These are phyloP conservation scores for Volucella inanis DNA, from an alignment of 2,888 invertebrate species.

Conservation along the genomic window DNA sequence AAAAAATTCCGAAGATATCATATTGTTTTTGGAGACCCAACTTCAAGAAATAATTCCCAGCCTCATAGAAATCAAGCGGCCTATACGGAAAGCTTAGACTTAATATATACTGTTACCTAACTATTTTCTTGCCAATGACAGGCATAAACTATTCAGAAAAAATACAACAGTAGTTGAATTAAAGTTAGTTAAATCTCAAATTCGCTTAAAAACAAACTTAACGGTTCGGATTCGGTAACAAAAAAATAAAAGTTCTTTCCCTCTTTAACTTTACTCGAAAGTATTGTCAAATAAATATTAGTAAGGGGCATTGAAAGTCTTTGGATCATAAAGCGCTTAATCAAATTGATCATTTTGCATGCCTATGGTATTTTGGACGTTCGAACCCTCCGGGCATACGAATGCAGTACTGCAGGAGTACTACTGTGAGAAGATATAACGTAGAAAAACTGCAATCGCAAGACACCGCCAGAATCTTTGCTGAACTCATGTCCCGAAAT, in stretches of 20 bases:
- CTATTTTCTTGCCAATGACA: conserved; percentile 17
- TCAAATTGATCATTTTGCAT: too few species aligned
- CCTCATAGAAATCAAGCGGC: conserved; percentile 82
- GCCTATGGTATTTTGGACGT: too few species aligned
- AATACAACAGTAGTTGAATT: neutral
- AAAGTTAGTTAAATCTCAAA: conserved; percentile 53
- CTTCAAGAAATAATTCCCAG: conserved; percentile 82
- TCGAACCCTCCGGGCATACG: too few species aligned
- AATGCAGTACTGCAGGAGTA: too few species aligned
- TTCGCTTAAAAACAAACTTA: conserved; percentile 58
- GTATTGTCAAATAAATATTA: conserved; percentile 70
- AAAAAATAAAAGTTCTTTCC: conserved; percentile 1
- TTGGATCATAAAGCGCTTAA: too few species aligned
- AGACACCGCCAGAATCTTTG: too few species aligned
- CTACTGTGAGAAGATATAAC: too few species aligned
- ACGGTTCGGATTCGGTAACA: conserved; percentile 44
- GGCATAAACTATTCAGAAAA: neutral
- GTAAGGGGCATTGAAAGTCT: too few species aligned
- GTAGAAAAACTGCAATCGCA: too few species aligned
- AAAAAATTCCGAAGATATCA: conserved; percentile 81
- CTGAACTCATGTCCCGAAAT: too few species aligned
- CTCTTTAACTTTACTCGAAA: conserved; percentile 39
- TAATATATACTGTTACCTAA: conserved; percentile 1
- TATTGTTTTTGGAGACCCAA: conserved; percentile 81
- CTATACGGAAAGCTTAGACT: conserved; percentile 79